A percentile compares a stretch with the other conserved stretches of the same genome.
Conservation (phyloP, 2,797 vertebrate genomes). For the Alcedo quadribrachys region DNA sequence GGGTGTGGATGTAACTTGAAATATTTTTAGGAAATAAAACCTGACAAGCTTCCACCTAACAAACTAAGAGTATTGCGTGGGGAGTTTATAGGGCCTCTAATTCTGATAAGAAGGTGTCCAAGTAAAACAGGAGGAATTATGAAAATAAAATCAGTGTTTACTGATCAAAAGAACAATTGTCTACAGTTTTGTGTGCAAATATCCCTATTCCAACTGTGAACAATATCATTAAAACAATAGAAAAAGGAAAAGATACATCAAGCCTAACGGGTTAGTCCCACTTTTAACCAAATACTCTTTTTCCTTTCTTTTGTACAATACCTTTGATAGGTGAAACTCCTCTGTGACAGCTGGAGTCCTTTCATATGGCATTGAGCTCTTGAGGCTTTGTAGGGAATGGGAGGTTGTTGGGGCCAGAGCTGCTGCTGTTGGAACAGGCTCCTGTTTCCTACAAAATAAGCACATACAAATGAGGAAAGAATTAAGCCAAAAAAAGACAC, state of each 20-base stretch:
- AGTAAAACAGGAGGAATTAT: slow-evolving; percentile 11
- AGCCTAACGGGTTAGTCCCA: rapidly evolving
- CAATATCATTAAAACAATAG: neutral
- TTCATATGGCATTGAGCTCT: neutral
- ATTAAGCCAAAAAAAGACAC: neutral
- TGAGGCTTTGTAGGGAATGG: neutral
- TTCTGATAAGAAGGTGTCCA: neutral
- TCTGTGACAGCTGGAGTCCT: neutral
- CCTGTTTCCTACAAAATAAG: neutral
- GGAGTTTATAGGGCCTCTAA: neutral
- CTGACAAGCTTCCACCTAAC: neutral
- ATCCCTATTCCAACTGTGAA: neutral
- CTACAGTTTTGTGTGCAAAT: neutral
- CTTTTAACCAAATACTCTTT: neutral
- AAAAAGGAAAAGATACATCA: neutral
- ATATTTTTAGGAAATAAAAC: slow-evolving; percentile 7
- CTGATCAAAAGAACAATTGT: neutral
- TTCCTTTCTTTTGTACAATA: neutral
- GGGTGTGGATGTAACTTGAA: neutral
- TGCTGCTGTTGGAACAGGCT: neutral
- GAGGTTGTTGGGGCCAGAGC: neutral
- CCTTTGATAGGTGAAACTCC: neutral
- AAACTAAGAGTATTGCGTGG: neutral
- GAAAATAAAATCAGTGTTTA: neutral
- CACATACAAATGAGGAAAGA: neutral